phyloP scores from a whole-genome alignment of 2,888 invertebrate genomes.

The Omphaloscelis lunosa region DNA sequence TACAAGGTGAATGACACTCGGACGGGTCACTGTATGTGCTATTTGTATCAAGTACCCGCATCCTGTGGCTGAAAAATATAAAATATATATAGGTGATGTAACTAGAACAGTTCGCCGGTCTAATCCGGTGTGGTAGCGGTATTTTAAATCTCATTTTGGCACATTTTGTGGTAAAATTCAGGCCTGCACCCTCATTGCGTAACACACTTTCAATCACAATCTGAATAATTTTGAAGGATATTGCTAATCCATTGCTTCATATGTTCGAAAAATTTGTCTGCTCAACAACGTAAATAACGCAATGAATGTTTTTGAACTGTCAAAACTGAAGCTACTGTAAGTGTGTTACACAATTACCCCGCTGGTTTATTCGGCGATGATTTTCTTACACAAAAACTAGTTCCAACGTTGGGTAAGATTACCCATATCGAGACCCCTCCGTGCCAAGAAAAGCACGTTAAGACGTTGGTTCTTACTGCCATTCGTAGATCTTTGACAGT shows the following conservation, averaged over 20 bases:
- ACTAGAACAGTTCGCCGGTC: constrained; percentile 36
- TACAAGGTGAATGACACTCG: constrained; percentile 65
- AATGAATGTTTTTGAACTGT: too few species aligned
- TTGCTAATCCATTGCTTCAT: too few species aligned
- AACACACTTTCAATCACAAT: too few species aligned
- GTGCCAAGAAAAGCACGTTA: too few species aligned
- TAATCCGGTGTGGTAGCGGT: constrained; percentile 21
- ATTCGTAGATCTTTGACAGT: too few species aligned
- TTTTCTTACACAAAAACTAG: background rate
- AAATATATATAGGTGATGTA: constrained; percentile 55
- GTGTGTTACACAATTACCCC: too few species aligned
- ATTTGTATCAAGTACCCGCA: constrained; percentile 60
- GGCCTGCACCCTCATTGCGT: too few species aligned
- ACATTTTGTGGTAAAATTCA: background rate
- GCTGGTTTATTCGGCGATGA: background rate
- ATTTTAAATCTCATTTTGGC: constrained; percentile 3
- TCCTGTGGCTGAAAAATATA: constrained; percentile 59
- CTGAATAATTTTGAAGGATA: too few species aligned
- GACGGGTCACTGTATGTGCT: constrained; percentile 48
- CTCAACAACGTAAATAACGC: too few species aligned
- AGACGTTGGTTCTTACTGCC: too few species aligned
- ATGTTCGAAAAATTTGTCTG: too few species aligned
- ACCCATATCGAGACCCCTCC: background rate
- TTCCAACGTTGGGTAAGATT: background rate
- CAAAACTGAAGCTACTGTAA: too few species aligned